Percentiles rank a stretch among this genome's conserved stretches.
phyloP scores from a whole-genome alignment of 2,888 invertebrate genomes.

The Punctoribates punctum region DNA sequence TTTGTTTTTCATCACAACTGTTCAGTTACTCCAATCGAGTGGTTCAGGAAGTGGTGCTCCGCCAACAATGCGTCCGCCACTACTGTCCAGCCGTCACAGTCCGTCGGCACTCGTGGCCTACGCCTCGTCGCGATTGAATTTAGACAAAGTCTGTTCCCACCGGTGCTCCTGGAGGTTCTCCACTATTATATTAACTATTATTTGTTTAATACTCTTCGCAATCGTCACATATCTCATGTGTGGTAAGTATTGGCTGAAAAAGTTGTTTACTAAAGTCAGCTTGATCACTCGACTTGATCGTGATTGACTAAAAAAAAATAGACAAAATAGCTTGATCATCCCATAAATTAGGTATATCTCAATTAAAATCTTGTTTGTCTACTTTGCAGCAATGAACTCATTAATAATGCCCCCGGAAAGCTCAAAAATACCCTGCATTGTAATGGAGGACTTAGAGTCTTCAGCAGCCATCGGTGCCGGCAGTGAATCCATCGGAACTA shows the following conservation, averaged over 20 bases:
- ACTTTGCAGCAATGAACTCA: constrained; percentile 48
- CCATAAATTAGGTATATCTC: too few species aligned
- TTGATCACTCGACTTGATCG: too few species aligned
- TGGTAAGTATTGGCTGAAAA: too few species aligned
- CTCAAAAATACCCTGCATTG: constrained; percentile 48
- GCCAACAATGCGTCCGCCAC: constrained; percentile 22
- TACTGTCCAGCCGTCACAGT: background rate
- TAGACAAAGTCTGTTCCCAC: constrained; percentile 40
- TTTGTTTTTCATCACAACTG: background rate
- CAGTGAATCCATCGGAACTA: constrained; percentile 14
- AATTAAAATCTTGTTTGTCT: too few species aligned
- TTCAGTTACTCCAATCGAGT: constrained; percentile 13
- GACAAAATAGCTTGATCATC: too few species aligned
- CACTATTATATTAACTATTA: constrained; percentile 78
- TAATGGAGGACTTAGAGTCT: constrained; percentile 38
- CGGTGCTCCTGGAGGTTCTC: constrained; percentile 85
- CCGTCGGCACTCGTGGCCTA: constrained; percentile 25
- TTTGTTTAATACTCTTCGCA: constrained; percentile 75
- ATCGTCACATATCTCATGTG: constrained; percentile 35
- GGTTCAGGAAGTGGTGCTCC: constrained; percentile 35
- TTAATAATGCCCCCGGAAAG: constrained; percentile 48
- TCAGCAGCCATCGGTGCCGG: constrained; percentile 24
- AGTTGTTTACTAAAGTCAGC: too few species aligned
- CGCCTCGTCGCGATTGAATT: constrained; percentile 28
- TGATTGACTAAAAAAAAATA: too few species aligned